These are phyloP conservation scores for Habrosyne pyritoides DNA, from an alignment of 2,888 invertebrate species.

Conservation along the genomic window DNA sequence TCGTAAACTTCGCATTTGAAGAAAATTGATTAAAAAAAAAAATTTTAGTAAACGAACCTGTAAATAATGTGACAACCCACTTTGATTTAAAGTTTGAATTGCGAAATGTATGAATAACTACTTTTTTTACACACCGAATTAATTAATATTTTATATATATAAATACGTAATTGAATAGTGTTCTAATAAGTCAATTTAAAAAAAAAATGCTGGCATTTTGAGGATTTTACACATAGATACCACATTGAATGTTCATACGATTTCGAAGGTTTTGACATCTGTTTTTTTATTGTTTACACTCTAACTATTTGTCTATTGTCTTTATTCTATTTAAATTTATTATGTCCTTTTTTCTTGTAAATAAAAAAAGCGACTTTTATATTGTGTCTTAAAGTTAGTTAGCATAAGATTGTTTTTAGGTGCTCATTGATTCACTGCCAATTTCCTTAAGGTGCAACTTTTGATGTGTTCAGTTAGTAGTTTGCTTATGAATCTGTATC, in stretches of 20 bases:
- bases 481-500: neutral
- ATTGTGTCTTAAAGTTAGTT: neutral
- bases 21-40: no score
- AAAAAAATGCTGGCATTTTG: neutral
- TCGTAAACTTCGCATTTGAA: no score
- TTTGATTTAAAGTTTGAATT: neutral
- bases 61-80: neutral
- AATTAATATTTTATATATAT: neutral
- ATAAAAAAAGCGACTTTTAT: conserved; percentile 25
- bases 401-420: neutral
- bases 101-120: neutral
- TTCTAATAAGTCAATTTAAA: neutral
- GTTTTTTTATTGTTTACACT: neutral
- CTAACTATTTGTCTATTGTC: neutral
- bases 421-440: neutral
- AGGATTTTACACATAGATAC: neutral
- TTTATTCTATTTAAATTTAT: neutral
- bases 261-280: neutral
- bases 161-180: neutral
- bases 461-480: neutral
- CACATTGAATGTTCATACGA: neutral
- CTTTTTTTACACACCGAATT: no score
- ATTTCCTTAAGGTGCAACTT: conserved; percentile 1
- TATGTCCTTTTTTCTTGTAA: conserved; percentile 19
- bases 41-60: no score